Percentiles rank a stretch among this genome's conserved stretches.
These are phyloP conservation scores for Lacerta viridis DNA, from an alignment of 2,797 vertebrate genomes.

Conservation along the genomic window DNA sequence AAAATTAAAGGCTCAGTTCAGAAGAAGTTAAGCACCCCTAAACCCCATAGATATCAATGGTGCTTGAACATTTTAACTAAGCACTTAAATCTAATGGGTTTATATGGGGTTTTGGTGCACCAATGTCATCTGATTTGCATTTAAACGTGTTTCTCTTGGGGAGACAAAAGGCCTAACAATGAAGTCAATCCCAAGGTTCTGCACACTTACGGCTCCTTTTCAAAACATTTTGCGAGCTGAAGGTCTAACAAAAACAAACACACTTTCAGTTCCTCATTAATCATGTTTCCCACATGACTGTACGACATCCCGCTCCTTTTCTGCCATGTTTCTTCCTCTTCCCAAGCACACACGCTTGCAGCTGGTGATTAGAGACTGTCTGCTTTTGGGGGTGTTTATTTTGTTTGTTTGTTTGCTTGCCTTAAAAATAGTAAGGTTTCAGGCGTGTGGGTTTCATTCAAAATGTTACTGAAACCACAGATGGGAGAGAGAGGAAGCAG, in stretches of 20 bases:
- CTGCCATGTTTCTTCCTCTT: constrained; percentile 59
- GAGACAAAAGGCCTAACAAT: background rate
- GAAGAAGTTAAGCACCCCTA: background rate
- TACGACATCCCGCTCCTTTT: constrained; percentile 46
- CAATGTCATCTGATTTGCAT: background rate
- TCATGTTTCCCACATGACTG: constrained; percentile 47
- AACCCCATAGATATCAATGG: background rate
- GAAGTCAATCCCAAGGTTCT: background rate
- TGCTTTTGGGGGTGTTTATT: constrained; percentile 27
- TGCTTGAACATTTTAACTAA: background rate
- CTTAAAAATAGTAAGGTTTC: rapidly evolving
- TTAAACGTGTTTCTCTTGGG: background rate
- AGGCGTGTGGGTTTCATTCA: constrained; percentile 29
- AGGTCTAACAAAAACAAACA: constrained; percentile 60
- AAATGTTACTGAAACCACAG: constrained; percentile 33
- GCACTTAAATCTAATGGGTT: background rate
- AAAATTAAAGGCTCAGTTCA: background rate
- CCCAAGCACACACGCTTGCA: background rate
- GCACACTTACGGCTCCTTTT: background rate
- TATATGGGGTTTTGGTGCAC: background rate
- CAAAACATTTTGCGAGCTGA: constrained; percentile 10
- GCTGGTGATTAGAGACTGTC: constrained; percentile 3
- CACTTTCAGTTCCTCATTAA: constrained; percentile 75
- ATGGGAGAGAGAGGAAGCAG: constrained; percentile 17
- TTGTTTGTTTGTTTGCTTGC: constrained; percentile 1